phyloP scores from a whole-genome alignment of 2,888 invertebrate species.

The Dicyrtoma fusca region DNA sequence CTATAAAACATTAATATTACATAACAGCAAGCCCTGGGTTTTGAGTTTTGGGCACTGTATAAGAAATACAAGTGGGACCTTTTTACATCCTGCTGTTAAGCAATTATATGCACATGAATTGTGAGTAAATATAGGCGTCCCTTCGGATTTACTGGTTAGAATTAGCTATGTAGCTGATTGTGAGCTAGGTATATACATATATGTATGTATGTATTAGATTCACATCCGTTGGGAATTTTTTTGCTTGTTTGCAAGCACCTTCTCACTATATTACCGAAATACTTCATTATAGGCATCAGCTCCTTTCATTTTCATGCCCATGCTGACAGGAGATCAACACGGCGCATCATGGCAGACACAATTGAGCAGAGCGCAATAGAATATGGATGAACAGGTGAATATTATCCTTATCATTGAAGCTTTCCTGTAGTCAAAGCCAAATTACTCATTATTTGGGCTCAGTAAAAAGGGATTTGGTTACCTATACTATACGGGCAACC shows the following conservation, averaged over 20 bases:
- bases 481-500: too few relatives aligned
- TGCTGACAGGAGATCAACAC: background rate
- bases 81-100: conserved; percentile 21
- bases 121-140: conserved; percentile 20
- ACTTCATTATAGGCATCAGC: conserved; percentile 8
- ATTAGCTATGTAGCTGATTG: too few relatives aligned
- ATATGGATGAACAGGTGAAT: conserved; percentile 29
- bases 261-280: too few relatives aligned
- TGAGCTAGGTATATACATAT: background rate
- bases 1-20: too few relatives aligned
- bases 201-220: conserved; percentile 1
- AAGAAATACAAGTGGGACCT: background rate
- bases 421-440: too few relatives aligned
- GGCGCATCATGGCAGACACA: background rate
- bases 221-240: conserved; percentile 26
- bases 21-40: too few relatives aligned
- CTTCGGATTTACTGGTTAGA: too few relatives aligned
- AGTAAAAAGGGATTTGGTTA: too few relatives aligned
- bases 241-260: background rate
- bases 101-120: conserved; percentile 15
- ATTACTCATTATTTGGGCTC: too few relatives aligned
- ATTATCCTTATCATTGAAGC: background rate
- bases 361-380: background rate
- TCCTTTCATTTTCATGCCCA: conserved; percentile 1
- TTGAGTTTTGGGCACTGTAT: too few relatives aligned